Evolutionary conservation across 2,113 vertebrate species (phyloP).

Genomic region (Daubentonia madagascariensis): DNA sequence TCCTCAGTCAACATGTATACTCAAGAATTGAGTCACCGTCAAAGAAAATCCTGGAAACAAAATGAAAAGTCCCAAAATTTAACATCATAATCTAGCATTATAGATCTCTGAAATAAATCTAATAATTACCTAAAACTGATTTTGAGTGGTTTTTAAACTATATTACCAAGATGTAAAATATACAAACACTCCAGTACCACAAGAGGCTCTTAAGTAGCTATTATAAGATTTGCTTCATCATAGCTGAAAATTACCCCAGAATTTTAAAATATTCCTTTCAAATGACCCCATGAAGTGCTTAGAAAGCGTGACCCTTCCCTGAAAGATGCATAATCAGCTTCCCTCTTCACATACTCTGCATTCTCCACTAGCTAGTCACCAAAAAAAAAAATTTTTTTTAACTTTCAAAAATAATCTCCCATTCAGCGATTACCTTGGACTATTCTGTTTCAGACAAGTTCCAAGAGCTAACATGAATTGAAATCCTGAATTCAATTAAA

Average conservation of each 20-base stretch:
- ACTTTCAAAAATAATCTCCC: conserved; percentile 55
- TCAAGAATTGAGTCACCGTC: conserved; percentile 41
- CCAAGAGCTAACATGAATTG: conserved; percentile 19
- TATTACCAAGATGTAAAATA: conserved; percentile 57
- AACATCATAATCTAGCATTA: background rate
- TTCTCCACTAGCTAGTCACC: conserved; percentile 54
- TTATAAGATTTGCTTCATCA: conserved; percentile 68
- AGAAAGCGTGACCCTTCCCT: conserved; percentile 61
- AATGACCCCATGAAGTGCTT: conserved; percentile 59
- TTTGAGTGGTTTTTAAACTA: conserved; percentile 41
- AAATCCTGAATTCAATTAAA: conserved; percentile 33
- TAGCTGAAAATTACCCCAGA: conserved; percentile 57
- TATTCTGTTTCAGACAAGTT: conserved; percentile 35
- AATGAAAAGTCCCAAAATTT: conserved; percentile 42
- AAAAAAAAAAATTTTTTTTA: background rate
- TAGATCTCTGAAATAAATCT: conserved; percentile 28
- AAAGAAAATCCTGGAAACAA: conserved; percentile 52
- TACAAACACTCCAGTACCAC: conserved; percentile 50
- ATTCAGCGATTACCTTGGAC: conserved; percentile 26
- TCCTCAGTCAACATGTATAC: background rate
- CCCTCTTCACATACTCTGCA: background rate
- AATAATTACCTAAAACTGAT: conserved; percentile 56
- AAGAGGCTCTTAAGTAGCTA: conserved; percentile 53
- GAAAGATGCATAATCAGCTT: conserved; percentile 63
- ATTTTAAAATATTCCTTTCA: conserved; percentile 55